A percentile compares a stretch with the other conserved stretches of the same genome.
These are phyloP conservation scores for Agonum fuliginosum DNA, from an alignment of 2,888 invertebrate species.

Conservation along the genomic window DNA sequence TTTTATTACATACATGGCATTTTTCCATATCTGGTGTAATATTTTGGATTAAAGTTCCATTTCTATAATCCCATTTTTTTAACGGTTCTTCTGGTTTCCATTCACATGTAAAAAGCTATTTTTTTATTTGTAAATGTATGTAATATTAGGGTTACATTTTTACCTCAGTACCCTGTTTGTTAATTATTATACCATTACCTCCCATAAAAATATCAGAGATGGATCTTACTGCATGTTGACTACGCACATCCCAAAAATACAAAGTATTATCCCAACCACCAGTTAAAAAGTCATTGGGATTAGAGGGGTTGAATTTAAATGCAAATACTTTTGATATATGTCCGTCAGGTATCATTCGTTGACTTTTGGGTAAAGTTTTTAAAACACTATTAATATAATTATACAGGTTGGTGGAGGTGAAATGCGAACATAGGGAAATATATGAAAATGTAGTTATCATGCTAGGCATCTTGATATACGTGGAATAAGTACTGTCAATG, in stretches of 20 bases:
- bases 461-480: no score
- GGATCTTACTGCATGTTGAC: constrained; percentile 77
- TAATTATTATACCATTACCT: constrained; percentile 81
- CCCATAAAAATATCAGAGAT: constrained; percentile 79
- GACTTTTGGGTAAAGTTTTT: constrained; percentile 25
- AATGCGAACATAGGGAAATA: no score
- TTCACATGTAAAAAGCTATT: constrained; percentile 79
- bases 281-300: constrained; percentile 79
- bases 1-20: constrained; percentile 65
- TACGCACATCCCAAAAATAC: constrained; percentile 81
- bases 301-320: constrained; percentile 79
- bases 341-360: constrained; percentile 73
- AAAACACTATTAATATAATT: no score
- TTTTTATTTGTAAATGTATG: no score
- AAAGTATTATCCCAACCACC: constrained; percentile 82
- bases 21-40: constrained; percentile 75
- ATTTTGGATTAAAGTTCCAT: constrained; percentile 78
- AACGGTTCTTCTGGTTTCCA: constrained; percentile 79
- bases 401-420: background rate
- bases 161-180: constrained; percentile 79
- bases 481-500: no score
- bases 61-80: constrained; percentile 81
- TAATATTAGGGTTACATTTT: constrained; percentile 42
- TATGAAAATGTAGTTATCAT: no score
- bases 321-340: constrained; percentile 80